Evolutionary conservation across 2,888 invertebrate genomes (phyloP), one percentile per base, ranked within the genome.

Genomic region (Tenthredo mesomela): DNA sequence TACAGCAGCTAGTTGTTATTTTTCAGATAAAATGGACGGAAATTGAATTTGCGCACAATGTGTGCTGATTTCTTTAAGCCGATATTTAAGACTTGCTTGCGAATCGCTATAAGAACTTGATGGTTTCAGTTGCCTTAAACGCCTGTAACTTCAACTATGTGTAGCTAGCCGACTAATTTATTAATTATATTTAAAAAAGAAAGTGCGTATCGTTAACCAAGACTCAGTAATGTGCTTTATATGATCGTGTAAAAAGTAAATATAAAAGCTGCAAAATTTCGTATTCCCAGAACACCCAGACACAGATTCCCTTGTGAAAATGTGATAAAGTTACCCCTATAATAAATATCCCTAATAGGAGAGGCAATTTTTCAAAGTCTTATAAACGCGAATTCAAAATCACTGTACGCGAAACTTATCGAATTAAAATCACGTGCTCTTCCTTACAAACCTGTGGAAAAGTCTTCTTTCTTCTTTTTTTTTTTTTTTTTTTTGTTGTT

Each of bases 21-120:
- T 47, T 47, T n/a, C 50, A 50, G n/a, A n/a, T 29, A 47, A n/a
- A 43, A 77, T 77, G 50, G 43, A 50, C 67, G 67, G 67, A 50
- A 77, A 50, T 77, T 25, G 7, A 77, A 50, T 77, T 29, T 29
- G n/a, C 25, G 77, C 37, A 29, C 15, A 10, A 33, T 50, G 29
- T 77, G 40, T 71, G 29, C 5, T 33, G 43, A 50, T 50, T 12
- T 50, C 50, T 50, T 77, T 15, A 29, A 54, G 77, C 25, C n/a
- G 50, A 29, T 25, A 40, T 73, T 21, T 2, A 77, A 18, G 33
- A 50, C 25, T 77, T 77, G 2, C 25, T 77, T 50, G 7, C 15
- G 33, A 29, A 50, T 29, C 3, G 18, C 7, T 18, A 15, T 18
- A 15, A 50, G 25, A 18, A 18, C 54, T 54, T 33, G 12, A n/a